Evolutionary conservation across 2,113 vertebrate genomes (phyloP).

Genomic region (Pseudorhombus dupliciocellatus): DNA sequence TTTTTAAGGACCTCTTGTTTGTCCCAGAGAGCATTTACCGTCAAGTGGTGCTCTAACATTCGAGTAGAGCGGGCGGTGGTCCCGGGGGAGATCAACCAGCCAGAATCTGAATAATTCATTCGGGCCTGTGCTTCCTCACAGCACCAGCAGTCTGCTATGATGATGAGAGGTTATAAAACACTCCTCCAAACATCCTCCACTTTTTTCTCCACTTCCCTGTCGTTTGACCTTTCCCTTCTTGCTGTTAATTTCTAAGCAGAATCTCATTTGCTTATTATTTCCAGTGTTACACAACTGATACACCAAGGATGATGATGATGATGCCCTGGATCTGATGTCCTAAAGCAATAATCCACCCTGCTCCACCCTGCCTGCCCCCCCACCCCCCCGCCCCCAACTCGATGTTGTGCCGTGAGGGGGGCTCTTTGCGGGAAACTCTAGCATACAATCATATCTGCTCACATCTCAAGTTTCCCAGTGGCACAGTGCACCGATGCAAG

Average conservation of each 20-base stretch:
- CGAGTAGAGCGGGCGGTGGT: conserved; percentile 35
- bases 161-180: conserved; percentile 53
- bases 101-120: conserved; percentile 79
- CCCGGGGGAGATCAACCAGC: conserved; percentile 61
- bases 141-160: conserved; percentile 48
- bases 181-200: conserved; percentile 17
- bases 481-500: conserved; percentile 59
- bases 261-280: conserved; percentile 17
- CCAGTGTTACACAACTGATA: conserved; percentile 71
- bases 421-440: conserved; percentile 82
- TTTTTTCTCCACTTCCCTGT: conserved; percentile 24
- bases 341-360: conserved; percentile 77
- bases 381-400: conserved; percentile 27
- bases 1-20: conserved; percentile 73
- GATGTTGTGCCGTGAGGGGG: conserved; percentile 57
- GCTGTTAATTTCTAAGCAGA: neutral
- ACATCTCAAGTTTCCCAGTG: conserved; percentile 80
- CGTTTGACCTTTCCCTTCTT: neutral
- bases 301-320: conserved; percentile 60
- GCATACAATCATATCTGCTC: conserved; percentile 73
- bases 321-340: conserved; percentile 74
- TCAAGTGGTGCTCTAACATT: conserved; percentile 74
- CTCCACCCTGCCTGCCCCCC: conserved; percentile 49
- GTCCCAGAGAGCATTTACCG: conserved; percentile 73
- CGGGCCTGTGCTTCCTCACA: conserved; percentile 56